Conservation (phyloP, 2,113 vertebrate genomes). For the Callopanchax toddi region DNA sequence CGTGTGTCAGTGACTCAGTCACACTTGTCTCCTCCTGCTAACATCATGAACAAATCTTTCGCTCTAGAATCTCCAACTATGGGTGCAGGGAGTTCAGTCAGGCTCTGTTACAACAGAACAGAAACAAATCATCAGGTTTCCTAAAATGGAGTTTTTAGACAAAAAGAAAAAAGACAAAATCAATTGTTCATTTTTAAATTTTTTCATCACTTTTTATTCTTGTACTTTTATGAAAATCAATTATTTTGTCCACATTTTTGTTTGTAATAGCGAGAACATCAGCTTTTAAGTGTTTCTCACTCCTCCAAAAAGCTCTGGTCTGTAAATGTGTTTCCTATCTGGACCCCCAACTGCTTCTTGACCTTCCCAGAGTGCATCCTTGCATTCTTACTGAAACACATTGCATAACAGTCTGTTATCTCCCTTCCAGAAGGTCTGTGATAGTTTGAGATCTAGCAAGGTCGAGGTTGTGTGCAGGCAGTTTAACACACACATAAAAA, state of each 20-base stretch:
- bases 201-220: too few relatives aligned
- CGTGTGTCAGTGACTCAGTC: conserved; percentile 54
- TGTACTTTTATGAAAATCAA: too few relatives aligned
- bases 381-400: neutral
- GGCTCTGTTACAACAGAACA: neutral
- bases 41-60: conserved; percentile 32
- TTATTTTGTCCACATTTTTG: too few relatives aligned
- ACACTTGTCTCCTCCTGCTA: conserved; percentile 62
- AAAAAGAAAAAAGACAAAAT: too few relatives aligned
- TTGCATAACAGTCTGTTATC: conserved; percentile 3
- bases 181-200: too few relatives aligned
- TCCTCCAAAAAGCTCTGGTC: neutral
- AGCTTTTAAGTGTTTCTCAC: neutral
- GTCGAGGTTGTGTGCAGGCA: conserved; percentile 31
- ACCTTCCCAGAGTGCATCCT: conserved; percentile 6
- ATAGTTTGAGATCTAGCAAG: conserved; percentile 41
- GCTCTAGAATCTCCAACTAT: conserved; percentile 14
- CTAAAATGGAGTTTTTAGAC: neutral
- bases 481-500: neutral
- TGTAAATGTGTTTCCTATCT: neutral
- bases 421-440: conserved; percentile 27
- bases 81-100: neutral
- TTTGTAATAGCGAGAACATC: neutral
- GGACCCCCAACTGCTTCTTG: neutral
- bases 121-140: conserved; percentile 5